These are phyloP conservation scores for Lasius fuliginosus DNA, from an alignment of 2,888 invertebrate genomes.

Conservation along the genomic window DNA sequence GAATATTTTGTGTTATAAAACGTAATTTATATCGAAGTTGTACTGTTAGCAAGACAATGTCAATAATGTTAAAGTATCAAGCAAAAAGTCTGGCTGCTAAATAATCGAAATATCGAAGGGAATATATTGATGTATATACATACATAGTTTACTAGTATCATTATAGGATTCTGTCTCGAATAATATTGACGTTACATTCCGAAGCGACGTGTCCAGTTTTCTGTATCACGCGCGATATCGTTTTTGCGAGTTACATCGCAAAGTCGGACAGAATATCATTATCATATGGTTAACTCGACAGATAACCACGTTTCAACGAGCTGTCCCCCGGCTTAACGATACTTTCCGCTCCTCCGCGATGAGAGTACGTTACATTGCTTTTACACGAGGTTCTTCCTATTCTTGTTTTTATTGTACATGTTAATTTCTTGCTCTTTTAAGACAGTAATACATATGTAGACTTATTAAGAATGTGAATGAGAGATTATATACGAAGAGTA, in stretches of 20 bases:
- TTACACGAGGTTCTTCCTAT: not conserved
- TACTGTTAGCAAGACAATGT: not conserved
- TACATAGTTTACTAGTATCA: not conserved
- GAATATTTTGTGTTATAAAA: not conserved
- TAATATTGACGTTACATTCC: slow-evolving; percentile 50
- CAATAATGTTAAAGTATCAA: not conserved
- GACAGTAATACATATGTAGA: slow-evolving; percentile 24
- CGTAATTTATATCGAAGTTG: not conserved
- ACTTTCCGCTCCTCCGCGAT: slow-evolving; percentile 27
- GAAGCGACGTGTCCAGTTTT: slow-evolving; percentile 54
- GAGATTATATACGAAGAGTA: not conserved
- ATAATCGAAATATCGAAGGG: slow-evolving; percentile 5
- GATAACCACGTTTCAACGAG: slow-evolving; percentile 57
- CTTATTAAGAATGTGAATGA: slow-evolving; percentile 12
- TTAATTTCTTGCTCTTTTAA: slow-evolving; percentile 14
- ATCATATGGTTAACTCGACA: slow-evolving; percentile 63
- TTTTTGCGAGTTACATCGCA: slow-evolving; percentile 63
- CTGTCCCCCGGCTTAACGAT: slow-evolving; percentile 46
- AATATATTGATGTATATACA: slow-evolving; percentile 11
- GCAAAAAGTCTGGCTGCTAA: not conserved
- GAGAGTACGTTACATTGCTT: slow-evolving; percentile 18
- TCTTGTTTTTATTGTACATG: not conserved
- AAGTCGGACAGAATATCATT: slow-evolving; percentile 64
- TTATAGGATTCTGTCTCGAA: slow-evolving; percentile 40
- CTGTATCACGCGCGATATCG: slow-evolving; percentile 55